A percentile compares a stretch with the other conserved stretches of the same genome.
Evolutionary conservation across 2,888 invertebrate species (phyloP).

Genomic region (Caenorhabditis sp.): DNA sequence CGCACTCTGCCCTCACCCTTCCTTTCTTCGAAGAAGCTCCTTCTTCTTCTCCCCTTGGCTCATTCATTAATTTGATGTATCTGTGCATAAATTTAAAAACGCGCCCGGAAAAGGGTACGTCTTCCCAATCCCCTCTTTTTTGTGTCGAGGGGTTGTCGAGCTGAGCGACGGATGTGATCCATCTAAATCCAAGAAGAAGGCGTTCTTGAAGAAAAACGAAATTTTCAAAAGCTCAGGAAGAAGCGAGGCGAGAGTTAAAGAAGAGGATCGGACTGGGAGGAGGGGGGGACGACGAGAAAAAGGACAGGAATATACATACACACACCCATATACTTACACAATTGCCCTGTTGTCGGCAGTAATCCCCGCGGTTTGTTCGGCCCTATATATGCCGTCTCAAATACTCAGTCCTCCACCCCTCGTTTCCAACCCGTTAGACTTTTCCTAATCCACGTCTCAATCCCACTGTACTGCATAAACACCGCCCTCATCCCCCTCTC

Average conservation of each 20-base stretch:
- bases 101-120: neutral
- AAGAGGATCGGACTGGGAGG: conserved; percentile 15
- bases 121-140: conserved; percentile 5
- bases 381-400: conserved; percentile 17
- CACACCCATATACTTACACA: conserved; percentile 58
- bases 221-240: conserved; percentile 7
- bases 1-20: conserved; percentile 12
- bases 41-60: conserved; percentile 32
- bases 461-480: conserved; percentile 67
- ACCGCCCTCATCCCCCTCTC: too few species aligned
- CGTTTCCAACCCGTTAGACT: conserved; percentile 58
- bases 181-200: conserved; percentile 30
- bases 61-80: conserved; percentile 67
- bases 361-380: conserved; percentile 53
- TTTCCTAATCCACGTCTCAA: conserved; percentile 66
- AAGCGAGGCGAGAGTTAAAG: neutral
- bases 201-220: conserved; percentile 9
- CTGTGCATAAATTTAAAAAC: conserved; percentile 64
- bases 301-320: conserved; percentile 33
- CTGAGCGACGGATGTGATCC: conserved; percentile 13
- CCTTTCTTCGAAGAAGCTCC: neutral
- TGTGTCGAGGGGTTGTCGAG: conserved; percentile 3
- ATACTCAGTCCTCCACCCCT: conserved; percentile 10
- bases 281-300: conserved; percentile 4
- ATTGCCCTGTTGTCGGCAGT: conserved; percentile 63